These are phyloP conservation scores for Danionella cerebrum DNA, from an alignment of 2,113 vertebrate genomes.

Conservation along the genomic window DNA sequence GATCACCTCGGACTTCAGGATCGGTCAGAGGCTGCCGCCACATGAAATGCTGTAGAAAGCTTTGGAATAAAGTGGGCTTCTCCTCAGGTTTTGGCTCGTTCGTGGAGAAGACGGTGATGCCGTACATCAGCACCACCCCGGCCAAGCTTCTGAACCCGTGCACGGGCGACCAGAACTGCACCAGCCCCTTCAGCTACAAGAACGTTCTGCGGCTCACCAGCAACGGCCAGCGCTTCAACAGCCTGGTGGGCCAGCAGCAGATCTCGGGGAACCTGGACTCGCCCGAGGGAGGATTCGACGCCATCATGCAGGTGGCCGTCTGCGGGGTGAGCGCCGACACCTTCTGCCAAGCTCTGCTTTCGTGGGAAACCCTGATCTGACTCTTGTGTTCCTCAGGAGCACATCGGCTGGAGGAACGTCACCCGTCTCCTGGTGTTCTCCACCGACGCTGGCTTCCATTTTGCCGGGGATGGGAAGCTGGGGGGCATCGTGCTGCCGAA, in stretches of 20 bases:
- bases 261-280: conserved; percentile 98
- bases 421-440: conserved; percentile 94
- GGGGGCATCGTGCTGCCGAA: conserved; percentile 96
- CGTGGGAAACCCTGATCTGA: background rate
- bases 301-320: conserved; percentile 98
- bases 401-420: conserved; percentile 97
- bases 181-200: conserved; percentile 96
- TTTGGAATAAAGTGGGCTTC: too few species aligned
- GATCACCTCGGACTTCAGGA: conserved; percentile 93
- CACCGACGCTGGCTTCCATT: conserved; percentile 96
- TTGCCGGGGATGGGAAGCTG: conserved; percentile 95
- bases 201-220: conserved; percentile 88
- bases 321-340: conserved; percentile 94
- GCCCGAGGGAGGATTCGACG: conserved; percentile 95
- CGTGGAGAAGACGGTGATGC: conserved; percentile 98
- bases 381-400: conserved; percentile 59
- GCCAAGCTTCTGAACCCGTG: conserved; percentile 90
- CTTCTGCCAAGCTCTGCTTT: too few species aligned
- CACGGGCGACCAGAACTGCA: conserved; percentile 85
- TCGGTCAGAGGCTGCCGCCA: conserved; percentile 65
- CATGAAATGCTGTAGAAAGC: too few species aligned
- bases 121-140: conserved; percentile 94
- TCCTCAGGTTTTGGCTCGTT: conserved; percentile 97
- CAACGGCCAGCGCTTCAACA: conserved; percentile 78
- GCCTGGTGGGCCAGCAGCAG: conserved; percentile 87